Conservation (phyloP, 1,140 invertebrate species). For the Araneus ventricosus region DNA sequence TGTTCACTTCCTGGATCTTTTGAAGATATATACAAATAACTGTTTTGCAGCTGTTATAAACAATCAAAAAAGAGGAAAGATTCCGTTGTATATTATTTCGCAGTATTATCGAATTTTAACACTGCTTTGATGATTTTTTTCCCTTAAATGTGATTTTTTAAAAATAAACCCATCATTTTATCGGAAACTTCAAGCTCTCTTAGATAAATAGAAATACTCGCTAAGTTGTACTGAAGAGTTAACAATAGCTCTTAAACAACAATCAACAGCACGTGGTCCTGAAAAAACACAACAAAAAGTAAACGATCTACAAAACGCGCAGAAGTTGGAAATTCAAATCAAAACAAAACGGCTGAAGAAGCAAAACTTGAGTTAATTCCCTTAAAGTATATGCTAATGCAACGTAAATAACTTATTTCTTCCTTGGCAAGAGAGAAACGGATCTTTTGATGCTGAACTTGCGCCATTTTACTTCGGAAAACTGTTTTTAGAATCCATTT, state of each 20-base stretch:
- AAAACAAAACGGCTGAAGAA: neutral
- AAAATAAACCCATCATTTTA: neutral
- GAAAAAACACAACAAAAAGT: neutral
- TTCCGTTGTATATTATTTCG: no score
- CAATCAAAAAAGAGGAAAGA: no score
- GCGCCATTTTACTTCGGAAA: conserved; percentile 10
- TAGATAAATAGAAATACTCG: neutral
- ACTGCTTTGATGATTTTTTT: neutral
- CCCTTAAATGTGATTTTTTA: no score
- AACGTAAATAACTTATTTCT: conserved; percentile 9
- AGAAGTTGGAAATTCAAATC: neutral
- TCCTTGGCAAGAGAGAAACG: neutral
- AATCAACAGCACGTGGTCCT: neutral
- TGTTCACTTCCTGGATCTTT: no score
- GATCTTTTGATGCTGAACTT: neutral
- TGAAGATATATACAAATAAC: no score
- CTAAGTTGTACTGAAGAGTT: neutral
- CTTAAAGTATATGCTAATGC: conserved; percentile 50
- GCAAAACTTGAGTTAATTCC: conserved; percentile 36
- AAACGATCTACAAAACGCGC: neutral
- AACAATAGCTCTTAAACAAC: conserved; percentile 38
- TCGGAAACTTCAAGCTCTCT: neutral
- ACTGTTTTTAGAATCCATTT: conserved; percentile 17
- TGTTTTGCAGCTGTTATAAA: no score
- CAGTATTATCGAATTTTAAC: neutral